phyloP scores from a whole-genome alignment of 2,113 vertebrate species.

The Tamias sibiricus region DNA sequence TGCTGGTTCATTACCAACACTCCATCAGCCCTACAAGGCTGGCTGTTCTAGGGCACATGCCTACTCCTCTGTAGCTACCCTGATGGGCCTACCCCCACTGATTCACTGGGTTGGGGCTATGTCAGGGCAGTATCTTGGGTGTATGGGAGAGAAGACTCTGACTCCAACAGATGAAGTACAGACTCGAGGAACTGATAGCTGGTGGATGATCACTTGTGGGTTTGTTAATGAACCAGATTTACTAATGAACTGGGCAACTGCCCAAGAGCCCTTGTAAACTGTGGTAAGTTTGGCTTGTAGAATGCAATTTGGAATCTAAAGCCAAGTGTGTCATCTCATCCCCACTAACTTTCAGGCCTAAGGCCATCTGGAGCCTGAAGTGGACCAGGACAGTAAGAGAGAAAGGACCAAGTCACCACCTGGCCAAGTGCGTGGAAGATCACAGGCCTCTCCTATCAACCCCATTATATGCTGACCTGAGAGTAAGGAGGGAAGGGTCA shows the following conservation, averaged over 20 bases:
- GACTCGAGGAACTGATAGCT: background rate
- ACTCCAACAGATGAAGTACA: background rate
- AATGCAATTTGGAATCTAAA: background rate
- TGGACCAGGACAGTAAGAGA: background rate
- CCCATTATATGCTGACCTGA: background rate
- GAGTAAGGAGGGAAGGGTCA: background rate
- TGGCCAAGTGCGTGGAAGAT: background rate
- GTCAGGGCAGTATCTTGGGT: background rate
- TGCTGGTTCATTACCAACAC: too few species aligned
- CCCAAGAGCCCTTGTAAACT: background rate
- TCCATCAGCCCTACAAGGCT: too few species aligned
- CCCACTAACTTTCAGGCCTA: background rate
- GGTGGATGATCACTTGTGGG: background rate
- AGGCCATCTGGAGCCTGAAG: background rate
- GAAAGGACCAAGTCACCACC: background rate
- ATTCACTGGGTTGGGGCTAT: background rate
- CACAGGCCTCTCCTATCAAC: background rate
- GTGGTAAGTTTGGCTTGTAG: background rate
- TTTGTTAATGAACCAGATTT: background rate
- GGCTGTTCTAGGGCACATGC: background rate
- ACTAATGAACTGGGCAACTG: background rate
- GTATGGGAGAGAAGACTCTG: background rate
- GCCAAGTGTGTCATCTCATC: background rate
- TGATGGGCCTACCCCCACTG: background rate
- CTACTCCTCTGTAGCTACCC: background rate